Percentiles rank a stretch among this genome's conserved stretches.
These are phyloP conservation scores for Aspidapion aeneum DNA, from an alignment of 2,888 invertebrate genomes.

Conservation along the genomic window DNA sequence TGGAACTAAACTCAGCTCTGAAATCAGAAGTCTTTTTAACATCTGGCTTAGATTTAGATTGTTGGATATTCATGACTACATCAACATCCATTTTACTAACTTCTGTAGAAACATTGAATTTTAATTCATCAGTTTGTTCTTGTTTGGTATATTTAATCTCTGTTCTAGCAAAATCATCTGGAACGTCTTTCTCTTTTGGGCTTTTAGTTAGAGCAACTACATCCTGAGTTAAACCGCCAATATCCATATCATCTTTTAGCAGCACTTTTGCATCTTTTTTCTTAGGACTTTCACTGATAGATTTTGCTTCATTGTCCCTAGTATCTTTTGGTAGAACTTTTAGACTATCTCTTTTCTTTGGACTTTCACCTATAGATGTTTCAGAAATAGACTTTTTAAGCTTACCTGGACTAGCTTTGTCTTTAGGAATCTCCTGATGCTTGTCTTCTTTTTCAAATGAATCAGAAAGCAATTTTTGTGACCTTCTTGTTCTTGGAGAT, in stretches of 20 bases:
- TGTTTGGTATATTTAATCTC: no score
- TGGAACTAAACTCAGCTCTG: background rate
- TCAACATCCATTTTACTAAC: background rate
- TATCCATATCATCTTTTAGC: background rate
- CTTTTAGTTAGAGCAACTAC: no score
- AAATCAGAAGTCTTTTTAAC: background rate
- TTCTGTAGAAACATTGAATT: background rate
- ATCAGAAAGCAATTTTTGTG: background rate
- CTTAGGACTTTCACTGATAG: background rate
- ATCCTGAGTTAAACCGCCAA: no score
- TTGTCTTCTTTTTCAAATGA: background rate
- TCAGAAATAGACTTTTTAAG: background rate
- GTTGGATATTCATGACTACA: no score
- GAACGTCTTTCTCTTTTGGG: no score
- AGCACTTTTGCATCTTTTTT: no score
- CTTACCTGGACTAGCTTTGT: background rate
- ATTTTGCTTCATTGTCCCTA: background rate
- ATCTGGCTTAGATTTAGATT: background rate
- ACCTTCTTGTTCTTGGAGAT: background rate
- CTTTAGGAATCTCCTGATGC: background rate
- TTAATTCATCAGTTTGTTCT: no score
- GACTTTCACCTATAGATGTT: background rate
- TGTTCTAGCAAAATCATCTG: no score
- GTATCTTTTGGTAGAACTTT: background rate
- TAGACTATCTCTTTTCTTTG: slow-evolving; percentile 3